Conservation (phyloP, 2,888 invertebrate genomes). For the Epirrita christyi region DNA sequence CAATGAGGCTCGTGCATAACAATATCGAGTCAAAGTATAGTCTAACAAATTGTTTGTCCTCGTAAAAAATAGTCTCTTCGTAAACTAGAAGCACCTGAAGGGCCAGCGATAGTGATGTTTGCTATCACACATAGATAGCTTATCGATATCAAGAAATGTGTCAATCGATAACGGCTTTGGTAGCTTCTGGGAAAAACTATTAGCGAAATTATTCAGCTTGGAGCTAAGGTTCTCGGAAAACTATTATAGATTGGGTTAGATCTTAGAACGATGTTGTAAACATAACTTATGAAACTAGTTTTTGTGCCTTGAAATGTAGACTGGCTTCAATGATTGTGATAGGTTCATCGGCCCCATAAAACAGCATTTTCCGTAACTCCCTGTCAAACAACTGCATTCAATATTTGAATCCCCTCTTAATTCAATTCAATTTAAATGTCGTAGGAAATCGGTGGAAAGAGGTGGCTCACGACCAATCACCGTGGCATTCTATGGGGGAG, state of each 20-base stretch:
- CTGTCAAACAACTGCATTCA: no score
- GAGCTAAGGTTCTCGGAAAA: neutral
- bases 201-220: neutral
- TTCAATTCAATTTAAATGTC: no score
- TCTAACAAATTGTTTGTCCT: neutral
- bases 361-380: no score
- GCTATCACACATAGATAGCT: slow-evolving; percentile 27
- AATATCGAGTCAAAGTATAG: no score
- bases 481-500: no score
- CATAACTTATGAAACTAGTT: neutral
- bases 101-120: slow-evolving; percentile 24
- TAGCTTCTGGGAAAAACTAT: slow-evolving; percentile 23
- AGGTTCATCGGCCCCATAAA: no score
- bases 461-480: no score
- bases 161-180: slow-evolving; percentile 30
- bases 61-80: neutral
- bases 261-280: slow-evolving; percentile 1
- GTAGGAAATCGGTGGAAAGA: no score
- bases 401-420: no score
- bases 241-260: neutral
- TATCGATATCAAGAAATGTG: slow-evolving; percentile 34
- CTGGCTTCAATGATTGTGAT: neutral
- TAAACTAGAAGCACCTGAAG: slow-evolving; percentile 26
- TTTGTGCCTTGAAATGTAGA: neutral
- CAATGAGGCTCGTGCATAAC: no score